Percentiles rank a stretch among this genome's conserved stretches.
Evolutionary conservation across 2,888 invertebrate genomes (phyloP).

Genomic region (Xylocampa areola): DNA sequence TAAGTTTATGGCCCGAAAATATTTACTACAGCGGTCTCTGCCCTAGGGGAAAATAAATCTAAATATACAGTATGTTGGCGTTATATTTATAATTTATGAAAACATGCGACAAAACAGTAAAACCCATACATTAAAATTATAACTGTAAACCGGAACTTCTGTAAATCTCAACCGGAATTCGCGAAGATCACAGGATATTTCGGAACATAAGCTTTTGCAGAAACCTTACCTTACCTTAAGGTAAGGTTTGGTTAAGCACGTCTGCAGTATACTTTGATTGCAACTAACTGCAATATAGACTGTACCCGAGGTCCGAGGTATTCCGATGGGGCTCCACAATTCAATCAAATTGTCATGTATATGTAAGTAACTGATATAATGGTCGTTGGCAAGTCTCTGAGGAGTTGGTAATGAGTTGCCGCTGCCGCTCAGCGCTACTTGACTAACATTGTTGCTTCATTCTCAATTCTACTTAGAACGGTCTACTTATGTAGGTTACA

Average conservation of each 20-base stretch:
- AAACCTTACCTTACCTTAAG: too few relatives aligned
- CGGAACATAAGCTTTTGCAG: too few relatives aligned
- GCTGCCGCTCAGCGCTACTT: slow-evolving; percentile 55
- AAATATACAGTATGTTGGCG: slow-evolving; percentile 9
- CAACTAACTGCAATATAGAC: slow-evolving; percentile 5
- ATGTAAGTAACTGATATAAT: slow-evolving; percentile 72
- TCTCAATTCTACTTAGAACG: slow-evolving; percentile 68
- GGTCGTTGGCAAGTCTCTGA: slow-evolving; percentile 68
- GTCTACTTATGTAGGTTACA: slow-evolving; percentile 25
- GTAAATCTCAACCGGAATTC: too few relatives aligned
- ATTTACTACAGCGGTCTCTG: slow-evolving; percentile 3
- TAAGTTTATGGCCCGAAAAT: slow-evolving; percentile 17
- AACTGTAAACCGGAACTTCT: too few relatives aligned
- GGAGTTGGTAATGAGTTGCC: slow-evolving; percentile 70
- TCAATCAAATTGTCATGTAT: slow-evolving; percentile 68
- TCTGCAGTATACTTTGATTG: background rate
- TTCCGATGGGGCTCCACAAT: slow-evolving; percentile 35
- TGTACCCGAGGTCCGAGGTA: slow-evolving; percentile 12
- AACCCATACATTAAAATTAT: too few relatives aligned
- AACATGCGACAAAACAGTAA: too few relatives aligned
- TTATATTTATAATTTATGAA: too few relatives aligned
- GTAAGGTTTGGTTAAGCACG: too few relatives aligned
- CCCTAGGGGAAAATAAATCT: slow-evolving; percentile 15
- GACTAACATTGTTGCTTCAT: slow-evolving; percentile 65
- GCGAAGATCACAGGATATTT: too few relatives aligned